Conservation (phyloP, 35 echinoderm and acorn worm genomes). For the Heliocidaris tuberculata region DNA sequence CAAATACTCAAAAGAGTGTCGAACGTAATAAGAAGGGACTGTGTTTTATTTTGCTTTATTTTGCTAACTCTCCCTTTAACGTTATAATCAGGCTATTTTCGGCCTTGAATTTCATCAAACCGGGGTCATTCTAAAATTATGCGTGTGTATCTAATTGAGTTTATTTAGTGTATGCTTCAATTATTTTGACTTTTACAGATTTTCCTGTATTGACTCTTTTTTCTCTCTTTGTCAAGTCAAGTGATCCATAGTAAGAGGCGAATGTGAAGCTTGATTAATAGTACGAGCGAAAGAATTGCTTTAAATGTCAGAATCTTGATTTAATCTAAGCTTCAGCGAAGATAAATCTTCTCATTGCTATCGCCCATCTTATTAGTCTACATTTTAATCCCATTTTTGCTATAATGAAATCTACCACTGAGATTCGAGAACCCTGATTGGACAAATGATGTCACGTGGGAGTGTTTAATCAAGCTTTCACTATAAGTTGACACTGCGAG, state of each 20-base stretch:
- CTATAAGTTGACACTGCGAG: neutral
- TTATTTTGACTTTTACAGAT: no score
- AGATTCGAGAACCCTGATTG: neutral
- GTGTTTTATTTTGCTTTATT: no score
- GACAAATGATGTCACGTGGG: neutral
- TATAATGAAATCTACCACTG: neutral
- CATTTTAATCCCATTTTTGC: neutral
- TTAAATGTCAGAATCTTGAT: conserved; percentile 9
- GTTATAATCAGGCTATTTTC: no score
- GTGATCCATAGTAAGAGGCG: neutral
- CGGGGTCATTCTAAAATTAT: no score
- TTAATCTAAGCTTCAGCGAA: neutral
- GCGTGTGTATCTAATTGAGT: no score
- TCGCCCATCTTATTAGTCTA: neutral
- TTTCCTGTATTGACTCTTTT: neutral
- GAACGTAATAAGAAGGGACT: no score
- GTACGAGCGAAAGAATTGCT: neutral
- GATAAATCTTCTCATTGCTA: neutral
- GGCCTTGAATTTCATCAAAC: no score
- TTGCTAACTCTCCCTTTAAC: no score
- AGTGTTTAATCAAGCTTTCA: neutral
- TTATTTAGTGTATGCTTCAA: no score
- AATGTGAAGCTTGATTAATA: neutral
- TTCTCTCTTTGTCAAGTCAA: neutral
- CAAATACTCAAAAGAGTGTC: no score